These are phyloP conservation scores for Pyrgus malvae DNA, from an alignment of 2,888 invertebrate species.

Conservation along the genomic window DNA sequence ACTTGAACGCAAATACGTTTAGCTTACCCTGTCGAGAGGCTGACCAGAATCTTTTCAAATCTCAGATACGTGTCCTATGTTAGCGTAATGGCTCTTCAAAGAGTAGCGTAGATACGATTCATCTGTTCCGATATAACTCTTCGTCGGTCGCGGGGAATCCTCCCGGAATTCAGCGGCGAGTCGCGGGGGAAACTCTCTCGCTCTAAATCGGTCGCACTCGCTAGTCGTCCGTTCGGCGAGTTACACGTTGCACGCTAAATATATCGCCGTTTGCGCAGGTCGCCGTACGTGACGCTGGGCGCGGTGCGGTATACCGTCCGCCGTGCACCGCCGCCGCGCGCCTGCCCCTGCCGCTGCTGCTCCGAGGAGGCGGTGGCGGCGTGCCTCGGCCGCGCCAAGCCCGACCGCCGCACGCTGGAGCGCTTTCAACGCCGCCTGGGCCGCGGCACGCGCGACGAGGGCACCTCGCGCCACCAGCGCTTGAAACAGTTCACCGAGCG, in stretches of 20 bases:
- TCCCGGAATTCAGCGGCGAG: conserved; percentile 71
- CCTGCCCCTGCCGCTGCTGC: conserved; percentile 80
- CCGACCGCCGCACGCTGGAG: conserved; percentile 88
- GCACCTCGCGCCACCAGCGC: conserved; percentile 83
- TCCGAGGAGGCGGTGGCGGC: conserved; percentile 80
- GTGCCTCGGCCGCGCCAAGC: conserved; percentile 77
- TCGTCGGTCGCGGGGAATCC: conserved; percentile 74
- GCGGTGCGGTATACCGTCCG: conserved; percentile 87
- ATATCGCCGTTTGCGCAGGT: conserved; percentile 67
- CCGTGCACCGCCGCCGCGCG: conserved; percentile 83
- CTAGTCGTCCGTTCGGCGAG: conserved; percentile 67
- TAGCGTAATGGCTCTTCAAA: conserved; percentile 49
- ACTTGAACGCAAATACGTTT: conserved; percentile 35
- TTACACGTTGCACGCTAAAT: conserved; percentile 56
- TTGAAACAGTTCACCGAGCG: conserved; percentile 91
- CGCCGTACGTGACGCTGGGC: conserved; percentile 85
- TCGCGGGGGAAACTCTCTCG: conserved; percentile 65
- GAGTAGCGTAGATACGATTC: conserved; percentile 50
- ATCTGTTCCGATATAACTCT: conserved; percentile 63
- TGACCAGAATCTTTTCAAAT: conserved; percentile 34
- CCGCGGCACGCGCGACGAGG: conserved; percentile 76
- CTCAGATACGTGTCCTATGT: conserved; percentile 30
- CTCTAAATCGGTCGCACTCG: conserved; percentile 77
- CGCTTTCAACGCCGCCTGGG: conserved; percentile 90
- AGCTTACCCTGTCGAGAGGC: conserved; percentile 32